Evolutionary conservation across 2,888 invertebrate genomes (phyloP).

Genomic region (Globia sparganii): DNA sequence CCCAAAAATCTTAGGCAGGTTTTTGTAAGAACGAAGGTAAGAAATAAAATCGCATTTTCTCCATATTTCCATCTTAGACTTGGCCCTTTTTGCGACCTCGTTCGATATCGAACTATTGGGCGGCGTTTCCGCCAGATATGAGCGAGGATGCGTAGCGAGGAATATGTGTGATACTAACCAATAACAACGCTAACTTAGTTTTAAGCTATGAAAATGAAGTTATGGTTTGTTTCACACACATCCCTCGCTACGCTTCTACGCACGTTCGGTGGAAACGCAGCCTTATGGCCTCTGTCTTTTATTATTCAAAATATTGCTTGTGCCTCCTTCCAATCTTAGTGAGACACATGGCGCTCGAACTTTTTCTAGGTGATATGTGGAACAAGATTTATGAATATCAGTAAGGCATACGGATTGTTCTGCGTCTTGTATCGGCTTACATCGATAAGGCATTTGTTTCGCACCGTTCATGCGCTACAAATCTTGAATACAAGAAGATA

Average conservation of each 20-base stretch:
- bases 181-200: no score
- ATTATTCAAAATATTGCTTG: background rate
- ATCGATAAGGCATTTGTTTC: background rate
- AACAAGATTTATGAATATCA: constrained; percentile 1
- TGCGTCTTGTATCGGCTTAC: background rate
- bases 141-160: no score
- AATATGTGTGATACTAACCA: no score
- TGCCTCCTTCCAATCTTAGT: background rate
- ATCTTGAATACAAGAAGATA: constrained; percentile 20
- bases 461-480: background rate
- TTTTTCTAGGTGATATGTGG: background rate
- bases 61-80: background rate
- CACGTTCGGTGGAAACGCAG: no score
- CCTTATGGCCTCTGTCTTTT: background rate
- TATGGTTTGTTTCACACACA: no score
- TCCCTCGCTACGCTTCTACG: no score
- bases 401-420: background rate
- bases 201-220: no score
- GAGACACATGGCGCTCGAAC: background rate
- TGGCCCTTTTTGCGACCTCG: background rate
- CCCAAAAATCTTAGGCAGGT: background rate
- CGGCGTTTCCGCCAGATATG: no score
- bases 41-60: background rate
- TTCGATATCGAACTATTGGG: background rate
- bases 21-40: background rate